Percentiles rank a stretch among this genome's conserved stretches.
phyloP scores from a whole-genome alignment of 2,113 vertebrate genomes.

The Ramphastos sulfuratus region DNA sequence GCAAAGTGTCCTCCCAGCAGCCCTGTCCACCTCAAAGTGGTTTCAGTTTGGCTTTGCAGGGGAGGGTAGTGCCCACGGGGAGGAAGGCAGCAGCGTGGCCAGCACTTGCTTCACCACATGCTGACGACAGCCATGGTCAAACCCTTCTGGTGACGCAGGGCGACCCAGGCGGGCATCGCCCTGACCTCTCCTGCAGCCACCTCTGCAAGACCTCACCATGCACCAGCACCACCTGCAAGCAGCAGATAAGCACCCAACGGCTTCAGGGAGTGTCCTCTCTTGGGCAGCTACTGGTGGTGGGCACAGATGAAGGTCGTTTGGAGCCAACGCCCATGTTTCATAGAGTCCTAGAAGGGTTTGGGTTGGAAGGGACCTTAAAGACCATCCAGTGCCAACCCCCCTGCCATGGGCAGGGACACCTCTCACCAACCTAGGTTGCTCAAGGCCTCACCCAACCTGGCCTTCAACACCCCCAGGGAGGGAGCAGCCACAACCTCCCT shows the following conservation, averaged over 20 bases:
- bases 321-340: accelerated
- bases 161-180: neutral
- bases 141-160: neutral
- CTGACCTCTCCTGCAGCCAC: neutral
- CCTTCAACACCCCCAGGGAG: too few species aligned
- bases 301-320: accelerated
- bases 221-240: neutral
- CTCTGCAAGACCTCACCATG: neutral
- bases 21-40: neutral
- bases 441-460: too few species aligned
- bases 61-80: accelerated
- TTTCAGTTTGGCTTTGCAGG: neutral
- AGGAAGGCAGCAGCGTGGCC: neutral
- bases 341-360: too few species aligned
- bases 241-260: accelerated
- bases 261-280: neutral
- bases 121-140: neutral
- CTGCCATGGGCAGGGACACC: too few species aligned
- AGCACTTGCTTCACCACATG: neutral
- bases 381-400: too few species aligned
- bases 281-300: accelerated
- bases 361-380: too few species aligned
- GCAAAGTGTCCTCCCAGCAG: neutral
- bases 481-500: too few species aligned
- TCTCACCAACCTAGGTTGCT: too few species aligned